These are phyloP conservation scores for Poecilus cupreus DNA, from an alignment of 2,888 invertebrate species.

Conservation along the genomic window DNA sequence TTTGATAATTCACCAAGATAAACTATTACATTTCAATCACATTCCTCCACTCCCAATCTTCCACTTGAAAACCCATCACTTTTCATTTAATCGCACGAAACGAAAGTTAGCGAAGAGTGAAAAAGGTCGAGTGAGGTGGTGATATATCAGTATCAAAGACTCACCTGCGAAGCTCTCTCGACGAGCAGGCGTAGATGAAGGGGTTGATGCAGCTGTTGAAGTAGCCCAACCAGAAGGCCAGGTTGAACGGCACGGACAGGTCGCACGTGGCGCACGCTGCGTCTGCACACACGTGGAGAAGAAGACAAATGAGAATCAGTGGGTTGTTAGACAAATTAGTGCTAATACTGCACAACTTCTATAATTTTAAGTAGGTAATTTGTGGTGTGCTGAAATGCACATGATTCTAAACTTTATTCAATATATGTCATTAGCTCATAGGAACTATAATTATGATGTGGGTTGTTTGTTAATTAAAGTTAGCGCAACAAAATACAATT, in stretches of 20 bases:
- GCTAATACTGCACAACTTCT: too few species aligned
- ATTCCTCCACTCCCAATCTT: neutral
- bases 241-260: constrained; percentile 75
- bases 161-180: constrained; percentile 73
- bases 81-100: neutral
- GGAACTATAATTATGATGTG: too few species aligned
- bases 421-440: too few species aligned
- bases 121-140: neutral
- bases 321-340: too few species aligned
- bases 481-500: too few species aligned
- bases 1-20: neutral
- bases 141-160: constrained; percentile 3
- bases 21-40: neutral
- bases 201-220: constrained; percentile 82
- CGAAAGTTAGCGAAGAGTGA: neutral
- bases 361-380: too few species aligned
- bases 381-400: too few species aligned
- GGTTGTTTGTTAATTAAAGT: too few species aligned
- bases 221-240: constrained; percentile 83
- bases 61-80: neutral
- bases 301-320: too few species aligned
- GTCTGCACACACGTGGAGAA: constrained; percentile 67
- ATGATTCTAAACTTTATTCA: too few species aligned
- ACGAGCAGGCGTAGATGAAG: constrained; percentile 78
- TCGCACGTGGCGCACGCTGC: constrained; percentile 74